Percentiles rank a stretch among this genome's conserved stretches.
These are phyloP conservation scores for Lasioglossum villosulum DNA, from an alignment of 2,888 invertebrate species.

Conservation along the genomic window DNA sequence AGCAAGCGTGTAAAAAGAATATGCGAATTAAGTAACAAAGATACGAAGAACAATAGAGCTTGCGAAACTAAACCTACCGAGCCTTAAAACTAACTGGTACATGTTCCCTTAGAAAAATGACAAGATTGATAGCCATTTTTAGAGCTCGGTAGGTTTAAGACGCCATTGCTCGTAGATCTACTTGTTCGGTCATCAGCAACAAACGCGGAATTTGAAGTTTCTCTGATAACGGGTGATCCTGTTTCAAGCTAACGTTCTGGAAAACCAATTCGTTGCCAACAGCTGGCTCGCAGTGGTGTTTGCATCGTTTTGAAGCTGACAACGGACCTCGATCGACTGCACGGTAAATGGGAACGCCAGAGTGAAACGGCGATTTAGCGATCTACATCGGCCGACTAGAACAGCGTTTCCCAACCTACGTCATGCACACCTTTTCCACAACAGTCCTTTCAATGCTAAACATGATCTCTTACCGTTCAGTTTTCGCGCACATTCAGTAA, in stretches of 20 bases:
- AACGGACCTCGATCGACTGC: conserved; percentile 71
- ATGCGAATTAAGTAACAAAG: neutral
- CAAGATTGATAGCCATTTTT: too few relatives aligned
- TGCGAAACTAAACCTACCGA: neutral
- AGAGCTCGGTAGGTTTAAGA: neutral
- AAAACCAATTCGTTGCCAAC: neutral
- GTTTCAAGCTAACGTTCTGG: too few relatives aligned
- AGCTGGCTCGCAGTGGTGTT: neutral
- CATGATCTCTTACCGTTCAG: neutral
- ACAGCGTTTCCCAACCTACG: conserved; percentile 58
- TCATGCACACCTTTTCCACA: conserved; percentile 8
- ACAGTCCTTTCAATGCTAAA: neutral
- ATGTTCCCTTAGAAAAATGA: too few relatives aligned
- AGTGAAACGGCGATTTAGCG: conserved; percentile 80
- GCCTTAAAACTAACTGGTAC: too few relatives aligned
- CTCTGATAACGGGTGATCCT: neutral
- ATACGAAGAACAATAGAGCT: neutral
- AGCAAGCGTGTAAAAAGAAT: neutral
- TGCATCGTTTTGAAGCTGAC: conserved; percentile 26
- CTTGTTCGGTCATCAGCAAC: neutral
- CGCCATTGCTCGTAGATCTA: neutral
- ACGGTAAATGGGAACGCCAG: conserved; percentile 83
- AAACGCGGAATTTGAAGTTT: neutral
- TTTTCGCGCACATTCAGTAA: too few relatives aligned
- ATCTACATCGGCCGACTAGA: conserved; percentile 56